Conservation (phyloP, 2,113 vertebrate genomes). For the Corythornis cristatus region DNA sequence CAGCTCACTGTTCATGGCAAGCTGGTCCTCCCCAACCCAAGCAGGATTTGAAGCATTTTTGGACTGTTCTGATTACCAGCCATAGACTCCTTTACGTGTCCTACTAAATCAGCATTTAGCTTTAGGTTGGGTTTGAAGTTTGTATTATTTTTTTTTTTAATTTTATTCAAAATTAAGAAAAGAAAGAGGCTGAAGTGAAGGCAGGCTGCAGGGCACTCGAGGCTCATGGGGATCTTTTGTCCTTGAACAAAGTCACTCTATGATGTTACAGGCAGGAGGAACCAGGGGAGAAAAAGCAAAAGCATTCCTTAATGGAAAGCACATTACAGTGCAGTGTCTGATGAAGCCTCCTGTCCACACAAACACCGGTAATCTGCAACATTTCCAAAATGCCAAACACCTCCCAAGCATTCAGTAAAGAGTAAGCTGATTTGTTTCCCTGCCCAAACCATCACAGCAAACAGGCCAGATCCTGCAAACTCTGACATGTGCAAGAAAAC, state of each 20-base stretch:
- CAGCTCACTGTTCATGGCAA: neutral
- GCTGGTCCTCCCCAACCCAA: neutral
- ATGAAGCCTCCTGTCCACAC: neutral
- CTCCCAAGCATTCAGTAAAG: neutral
- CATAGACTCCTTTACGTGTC: neutral
- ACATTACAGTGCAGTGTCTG: neutral
- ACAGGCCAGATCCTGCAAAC: neutral
- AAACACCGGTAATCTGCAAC: neutral
- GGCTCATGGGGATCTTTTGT: slow-evolving; percentile 45
- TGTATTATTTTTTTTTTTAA: neutral
- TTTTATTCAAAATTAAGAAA: slow-evolving; percentile 41
- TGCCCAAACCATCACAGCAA: neutral
- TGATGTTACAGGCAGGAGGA: slow-evolving; percentile 34
- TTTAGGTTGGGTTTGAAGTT: neutral
- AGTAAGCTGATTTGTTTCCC: neutral
- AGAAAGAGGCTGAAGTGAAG: slow-evolving; percentile 10
- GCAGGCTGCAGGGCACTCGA: neutral
- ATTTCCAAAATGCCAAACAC: neutral
- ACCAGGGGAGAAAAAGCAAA: neutral
- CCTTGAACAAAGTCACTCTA: slow-evolving; percentile 52
- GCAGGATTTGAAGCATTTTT: neutral
- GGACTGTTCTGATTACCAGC: neutral
- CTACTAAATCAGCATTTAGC: neutral
- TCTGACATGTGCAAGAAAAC: neutral
- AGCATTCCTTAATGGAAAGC: neutral